Evolutionary conservation across 1,140 invertebrate genomes (phyloP).

Genomic region (Cyphomyrmex costatus): DNA sequence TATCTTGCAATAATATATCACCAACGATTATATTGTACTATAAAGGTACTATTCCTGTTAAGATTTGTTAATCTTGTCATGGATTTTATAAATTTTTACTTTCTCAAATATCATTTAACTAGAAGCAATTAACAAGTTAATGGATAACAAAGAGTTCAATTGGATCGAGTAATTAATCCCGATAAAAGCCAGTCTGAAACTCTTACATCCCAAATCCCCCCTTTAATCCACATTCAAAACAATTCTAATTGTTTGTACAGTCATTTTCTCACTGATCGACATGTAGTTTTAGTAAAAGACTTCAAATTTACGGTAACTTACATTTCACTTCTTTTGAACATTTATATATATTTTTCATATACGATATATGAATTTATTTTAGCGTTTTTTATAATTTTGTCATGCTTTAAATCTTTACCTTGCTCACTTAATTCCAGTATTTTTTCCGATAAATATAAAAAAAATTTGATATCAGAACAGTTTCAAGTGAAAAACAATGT

Average conservation of each 20-base stretch:
- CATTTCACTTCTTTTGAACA: background rate
- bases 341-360: background rate
- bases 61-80: background rate
- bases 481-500: slow-evolving; percentile 11
- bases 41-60: background rate
- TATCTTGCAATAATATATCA: slow-evolving; percentile 10
- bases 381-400: background rate
- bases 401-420: background rate
- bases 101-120: background rate
- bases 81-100: background rate
- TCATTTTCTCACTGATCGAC: background rate
- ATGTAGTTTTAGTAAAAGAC: background rate
- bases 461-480: background rate
- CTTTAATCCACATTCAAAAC: slow-evolving; percentile 16
- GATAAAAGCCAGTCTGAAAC: background rate
- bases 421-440: background rate
- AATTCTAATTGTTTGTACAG: background rate
- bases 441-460: background rate
- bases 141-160: background rate
- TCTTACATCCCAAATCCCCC: slow-evolving; percentile 16
- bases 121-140: background rate
- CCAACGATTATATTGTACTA: background rate
- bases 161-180: background rate
- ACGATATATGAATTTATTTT: background rate
- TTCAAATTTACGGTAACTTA: slow-evolving; percentile 1